Evolutionary conservation across 2,797 vertebrate species (phyloP).

Genomic region (Rousettus madagascariensis): DNA sequence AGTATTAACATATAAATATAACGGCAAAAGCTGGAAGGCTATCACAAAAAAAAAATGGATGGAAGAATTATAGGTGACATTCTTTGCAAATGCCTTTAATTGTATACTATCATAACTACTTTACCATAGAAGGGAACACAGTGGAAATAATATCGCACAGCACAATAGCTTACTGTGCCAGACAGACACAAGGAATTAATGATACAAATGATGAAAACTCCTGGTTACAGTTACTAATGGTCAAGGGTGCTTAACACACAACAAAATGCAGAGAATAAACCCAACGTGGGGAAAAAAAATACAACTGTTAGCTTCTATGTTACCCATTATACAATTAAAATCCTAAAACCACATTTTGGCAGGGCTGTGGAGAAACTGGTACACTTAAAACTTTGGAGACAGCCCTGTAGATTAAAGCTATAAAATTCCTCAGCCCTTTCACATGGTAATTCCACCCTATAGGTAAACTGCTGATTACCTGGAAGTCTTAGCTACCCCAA

Average conservation of each 20-base stretch:
- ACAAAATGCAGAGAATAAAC: slow-evolving; percentile 42
- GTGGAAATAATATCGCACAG: not conserved
- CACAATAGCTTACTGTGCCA: slow-evolving; percentile 24
- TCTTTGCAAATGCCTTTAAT: slow-evolving; percentile 46
- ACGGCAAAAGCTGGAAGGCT: slow-evolving; percentile 15
- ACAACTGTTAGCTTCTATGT: not conserved
- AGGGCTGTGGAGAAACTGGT: slow-evolving; percentile 25
- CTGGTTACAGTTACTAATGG: not conserved
- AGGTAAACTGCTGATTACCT: slow-evolving; percentile 26
- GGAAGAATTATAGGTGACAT: not conserved
- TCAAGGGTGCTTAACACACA: slow-evolving; percentile 31
- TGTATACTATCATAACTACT: slow-evolving; percentile 13
- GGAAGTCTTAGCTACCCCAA: not conserved
- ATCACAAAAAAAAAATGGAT: not conserved
- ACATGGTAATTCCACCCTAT: not conserved
- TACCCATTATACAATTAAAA: slow-evolving; percentile 47
- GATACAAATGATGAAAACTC: slow-evolving; percentile 19
- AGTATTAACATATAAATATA: not conserved
- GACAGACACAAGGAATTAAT: slow-evolving; percentile 18
- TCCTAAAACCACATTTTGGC: slow-evolving; percentile 41
- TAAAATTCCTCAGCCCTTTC: slow-evolving; percentile 15
- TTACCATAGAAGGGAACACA: not conserved
- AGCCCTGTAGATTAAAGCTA: slow-evolving; percentile 37
- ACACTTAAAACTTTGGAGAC: slow-evolving; percentile 11
- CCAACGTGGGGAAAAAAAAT: not conserved